These are phyloP conservation scores for Mythimna albipuncta DNA, from an alignment of 2,888 invertebrate genomes.

Conservation along the genomic window DNA sequence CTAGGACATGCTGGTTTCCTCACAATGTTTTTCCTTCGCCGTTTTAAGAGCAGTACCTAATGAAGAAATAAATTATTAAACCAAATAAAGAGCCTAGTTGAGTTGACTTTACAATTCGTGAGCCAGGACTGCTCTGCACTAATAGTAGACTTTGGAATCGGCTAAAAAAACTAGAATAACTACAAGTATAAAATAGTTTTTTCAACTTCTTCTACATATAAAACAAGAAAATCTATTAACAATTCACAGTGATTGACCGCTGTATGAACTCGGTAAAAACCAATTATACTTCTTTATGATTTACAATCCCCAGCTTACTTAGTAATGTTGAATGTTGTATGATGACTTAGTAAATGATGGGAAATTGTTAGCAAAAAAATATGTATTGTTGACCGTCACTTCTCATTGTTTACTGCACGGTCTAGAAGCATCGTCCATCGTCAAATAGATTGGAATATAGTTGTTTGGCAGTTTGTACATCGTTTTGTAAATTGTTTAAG, in stretches of 20 bases:
- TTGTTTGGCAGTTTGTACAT: constrained; percentile 24
- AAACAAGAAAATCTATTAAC: not conserved
- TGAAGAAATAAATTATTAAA: too few relatives aligned
- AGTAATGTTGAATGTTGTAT: constrained; percentile 29
- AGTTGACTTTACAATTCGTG: too few relatives aligned
- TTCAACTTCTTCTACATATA: not conserved
- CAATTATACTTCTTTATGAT: not conserved
- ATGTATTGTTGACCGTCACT: constrained; percentile 38
- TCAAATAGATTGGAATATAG: constrained; percentile 10
- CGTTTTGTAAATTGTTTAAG: constrained; percentile 23
- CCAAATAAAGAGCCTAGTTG: too few relatives aligned
- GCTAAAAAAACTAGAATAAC: not conserved
- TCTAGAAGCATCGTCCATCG: not conserved
- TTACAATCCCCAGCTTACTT: constrained; percentile 25
- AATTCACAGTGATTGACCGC: constrained; percentile 18
- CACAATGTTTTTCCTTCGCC: too few relatives aligned
- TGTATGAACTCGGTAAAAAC: constrained; percentile 33
- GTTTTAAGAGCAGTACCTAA: too few relatives aligned
- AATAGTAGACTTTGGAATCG: not conserved
- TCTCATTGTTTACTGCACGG: constrained; percentile 47
- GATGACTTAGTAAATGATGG: constrained; percentile 48
- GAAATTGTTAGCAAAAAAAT: constrained; percentile 53
- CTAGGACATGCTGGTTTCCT: too few relatives aligned
- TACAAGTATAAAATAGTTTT: not conserved
- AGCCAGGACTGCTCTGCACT: too few relatives aligned